phyloP scores from a whole-genome alignment of 2,113 vertebrate species.

The Cryptotis parvus region DNA sequence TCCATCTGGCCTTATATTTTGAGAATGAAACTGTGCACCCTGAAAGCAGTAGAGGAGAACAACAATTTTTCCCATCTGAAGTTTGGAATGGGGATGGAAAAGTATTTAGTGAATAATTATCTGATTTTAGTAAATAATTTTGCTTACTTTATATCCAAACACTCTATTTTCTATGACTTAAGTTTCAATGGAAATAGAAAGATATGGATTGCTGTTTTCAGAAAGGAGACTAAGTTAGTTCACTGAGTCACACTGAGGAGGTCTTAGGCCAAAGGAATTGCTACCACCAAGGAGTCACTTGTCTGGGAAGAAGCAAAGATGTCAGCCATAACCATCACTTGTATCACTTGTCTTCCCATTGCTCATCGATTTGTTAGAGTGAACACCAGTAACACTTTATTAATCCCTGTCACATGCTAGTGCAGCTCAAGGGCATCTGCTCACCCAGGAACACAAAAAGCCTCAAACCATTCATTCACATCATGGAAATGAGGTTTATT shows the following conservation, averaged over 20 bases:
- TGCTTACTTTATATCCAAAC: not conserved
- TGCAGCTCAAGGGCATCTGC: too few species aligned
- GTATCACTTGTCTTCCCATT: too few species aligned
- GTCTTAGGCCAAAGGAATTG: not conserved
- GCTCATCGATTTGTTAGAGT: too few species aligned
- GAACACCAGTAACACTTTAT: too few species aligned
- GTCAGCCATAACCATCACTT: accelerated
- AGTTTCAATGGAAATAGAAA: not conserved
- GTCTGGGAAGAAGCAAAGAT: not conserved
- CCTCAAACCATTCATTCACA: too few species aligned
- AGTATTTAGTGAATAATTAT: not conserved
- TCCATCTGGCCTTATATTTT: slow-evolving; percentile 49
- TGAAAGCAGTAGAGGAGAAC: slow-evolving; percentile 36
- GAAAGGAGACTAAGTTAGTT: not conserved
- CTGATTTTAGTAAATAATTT: slow-evolving; percentile 4
- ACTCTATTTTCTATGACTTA: not conserved
- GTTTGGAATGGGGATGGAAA: not conserved
- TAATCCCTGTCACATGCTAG: too few species aligned
- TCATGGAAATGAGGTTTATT: too few species aligned
- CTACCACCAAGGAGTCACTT: not conserved
- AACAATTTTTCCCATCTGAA: slow-evolving; percentile 19
- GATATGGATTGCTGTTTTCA: not conserved
- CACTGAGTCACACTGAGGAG: not conserved
- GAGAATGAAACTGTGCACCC: not conserved
- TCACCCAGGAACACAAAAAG: too few species aligned